These are phyloP conservation scores for Danio albolineatus DNA, from an alignment of 2,797 vertebrate species.

Conservation along the genomic window DNA sequence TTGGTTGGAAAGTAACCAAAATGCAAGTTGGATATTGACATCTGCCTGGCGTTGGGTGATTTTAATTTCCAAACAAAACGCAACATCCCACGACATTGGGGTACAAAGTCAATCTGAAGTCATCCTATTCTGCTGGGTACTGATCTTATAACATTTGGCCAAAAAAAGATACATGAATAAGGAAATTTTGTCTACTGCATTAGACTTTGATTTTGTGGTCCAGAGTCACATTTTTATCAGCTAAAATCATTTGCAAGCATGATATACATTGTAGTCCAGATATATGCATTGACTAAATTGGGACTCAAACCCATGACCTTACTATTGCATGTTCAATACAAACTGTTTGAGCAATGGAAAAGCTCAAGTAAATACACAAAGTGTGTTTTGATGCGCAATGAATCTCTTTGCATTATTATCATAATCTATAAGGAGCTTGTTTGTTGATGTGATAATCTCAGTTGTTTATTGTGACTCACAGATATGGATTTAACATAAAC, in stretches of 20 bases:
- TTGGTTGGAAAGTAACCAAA: no score
- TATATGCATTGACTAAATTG: not conserved
- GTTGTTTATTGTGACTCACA: constrained; percentile 56
- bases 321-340: not conserved
- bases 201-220: no score
- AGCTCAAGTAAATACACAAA: not conserved
- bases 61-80: no score
- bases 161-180: no score
- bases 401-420: not conserved
- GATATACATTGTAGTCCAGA: not conserved
- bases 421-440: constrained; percentile 5
- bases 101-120: no score
- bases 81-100: no score
- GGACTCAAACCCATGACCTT: constrained; percentile 4
- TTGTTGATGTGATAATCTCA: constrained; percentile 29
- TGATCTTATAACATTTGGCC: no score
- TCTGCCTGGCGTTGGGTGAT: no score
- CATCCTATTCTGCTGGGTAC: no score
- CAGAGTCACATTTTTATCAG: not conserved
- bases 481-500: constrained; percentile 75
- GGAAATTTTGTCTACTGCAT: no score
- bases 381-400: not conserved
- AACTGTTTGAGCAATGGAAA: not conserved
- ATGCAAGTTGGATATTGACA: no score
- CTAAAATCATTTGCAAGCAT: not conserved